phyloP scores from a whole-genome alignment of 2,113 vertebrate species.

The Microtus ochrogaster region DNA sequence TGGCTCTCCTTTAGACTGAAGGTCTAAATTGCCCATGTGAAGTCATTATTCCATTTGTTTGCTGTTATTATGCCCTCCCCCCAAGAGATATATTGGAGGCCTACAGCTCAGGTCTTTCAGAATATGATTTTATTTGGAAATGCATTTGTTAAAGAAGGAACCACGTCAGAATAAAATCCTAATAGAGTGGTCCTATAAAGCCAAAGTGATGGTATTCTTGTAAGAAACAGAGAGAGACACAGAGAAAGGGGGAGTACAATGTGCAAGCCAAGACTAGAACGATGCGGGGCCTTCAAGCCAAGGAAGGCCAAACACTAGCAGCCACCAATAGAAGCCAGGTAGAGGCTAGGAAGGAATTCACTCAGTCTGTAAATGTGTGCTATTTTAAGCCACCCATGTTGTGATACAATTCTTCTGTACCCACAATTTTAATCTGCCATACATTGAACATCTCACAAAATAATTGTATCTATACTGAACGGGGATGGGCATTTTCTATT shows the following conservation, averaged over 20 bases:
- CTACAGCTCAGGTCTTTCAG: background rate
- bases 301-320: background rate
- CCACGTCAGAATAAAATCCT: constrained; percentile 4
- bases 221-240: background rate
- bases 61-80: background rate
- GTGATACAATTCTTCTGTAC: background rate
- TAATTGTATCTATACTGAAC: background rate
- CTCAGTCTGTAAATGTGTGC: background rate
- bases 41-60: background rate
- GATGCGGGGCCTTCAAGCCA: background rate
- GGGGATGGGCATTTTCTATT: background rate
- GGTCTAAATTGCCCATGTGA: background rate
- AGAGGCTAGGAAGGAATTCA: background rate
- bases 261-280: background rate
- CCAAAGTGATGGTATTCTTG: background rate
- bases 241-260: background rate
- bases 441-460: background rate
- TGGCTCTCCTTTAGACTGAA: background rate
- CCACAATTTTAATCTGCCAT: background rate
- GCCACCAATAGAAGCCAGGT: background rate
- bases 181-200: background rate
- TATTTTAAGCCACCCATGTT: background rate
- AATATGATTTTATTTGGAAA: constrained; percentile 41
- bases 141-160: background rate
- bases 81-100: background rate